A percentile compares a stretch with the other conserved stretches of the same genome.
Conservation (phyloP, 2,888 invertebrate species). For the Caenorhabditis macrosperma region DNA sequence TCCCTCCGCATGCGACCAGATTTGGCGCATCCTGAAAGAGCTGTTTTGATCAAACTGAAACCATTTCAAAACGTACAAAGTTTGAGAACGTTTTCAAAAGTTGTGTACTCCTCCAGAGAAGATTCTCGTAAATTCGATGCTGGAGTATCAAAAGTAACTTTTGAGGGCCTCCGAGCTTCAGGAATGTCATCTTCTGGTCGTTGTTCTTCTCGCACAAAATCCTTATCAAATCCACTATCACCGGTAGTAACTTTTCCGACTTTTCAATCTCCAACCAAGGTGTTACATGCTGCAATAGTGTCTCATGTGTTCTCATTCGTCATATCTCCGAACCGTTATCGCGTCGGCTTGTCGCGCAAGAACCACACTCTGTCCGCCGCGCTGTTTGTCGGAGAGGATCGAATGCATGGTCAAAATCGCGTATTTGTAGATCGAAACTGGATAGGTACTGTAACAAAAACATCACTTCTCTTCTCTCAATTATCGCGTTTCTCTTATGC, state of each 20-base stretch:
- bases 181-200: slow-evolving; percentile 70
- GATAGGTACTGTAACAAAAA: slow-evolving; percentile 65
- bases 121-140: slow-evolving; percentile 68
- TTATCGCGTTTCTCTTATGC: neutral
- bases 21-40: slow-evolving; percentile 57
- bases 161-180: slow-evolving; percentile 56
- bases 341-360: slow-evolving; percentile 56
- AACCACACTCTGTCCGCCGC: slow-evolving; percentile 47
- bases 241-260: slow-evolving; percentile 75
- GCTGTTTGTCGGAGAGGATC: slow-evolving; percentile 68
- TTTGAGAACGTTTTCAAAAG: slow-evolving; percentile 69
- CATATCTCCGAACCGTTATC: slow-evolving; percentile 33
- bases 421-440: slow-evolving; percentile 73
- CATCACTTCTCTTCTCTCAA: neutral
- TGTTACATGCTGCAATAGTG: slow-evolving; percentile 45
- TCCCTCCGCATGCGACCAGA: slow-evolving; percentile 57
- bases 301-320: neutral
- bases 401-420: slow-evolving; percentile 76
- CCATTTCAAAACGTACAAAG: slow-evolving; percentile 71
- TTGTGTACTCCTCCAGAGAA: slow-evolving; percentile 70
- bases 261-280: slow-evolving; percentile 70
- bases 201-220: slow-evolving; percentile 69
- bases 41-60: too few relatives aligned
- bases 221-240: slow-evolving; percentile 74
- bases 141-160: slow-evolving; percentile 64